Base-by-base conservation (phyloP, 2,113 vertebrate species). In the Brevimyrus niger region DNA sequence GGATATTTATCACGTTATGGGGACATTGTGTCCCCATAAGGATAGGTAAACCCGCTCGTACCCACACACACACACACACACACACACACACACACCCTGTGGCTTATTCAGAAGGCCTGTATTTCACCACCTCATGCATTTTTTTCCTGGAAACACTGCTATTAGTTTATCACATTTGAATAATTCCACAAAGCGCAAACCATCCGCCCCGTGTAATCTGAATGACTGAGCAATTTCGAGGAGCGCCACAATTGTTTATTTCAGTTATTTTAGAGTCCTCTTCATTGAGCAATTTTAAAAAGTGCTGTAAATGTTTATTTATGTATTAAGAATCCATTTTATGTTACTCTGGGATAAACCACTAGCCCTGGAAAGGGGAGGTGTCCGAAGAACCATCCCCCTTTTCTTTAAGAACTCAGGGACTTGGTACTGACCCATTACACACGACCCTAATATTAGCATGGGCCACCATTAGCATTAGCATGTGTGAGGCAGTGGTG, bases 401-500 rank as follows among this genome's bases (percentile, higher is more conserved):
- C 61, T 76, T 76, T 76, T 76, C 27, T 76, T 76, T 76, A 76
- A 19, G 73, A 35, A 42, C 15, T 38, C 35, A 35, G 73, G 31
- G 6, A 35, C 61, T 87, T 50, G 48, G 65, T 94, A 94, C 3
- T 17, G 31, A 15, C 35, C 31, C 11, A 47, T 84, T 23, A 17
- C 9, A 23, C 44, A 23, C 9, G 1, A 13, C 9, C 42, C 19
- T 21, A 46, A 84, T 4, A 7, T 23, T n/a, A 84, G 17, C 82
- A 47, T 84, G 44, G 19, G 92, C 91, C 92, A 90, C 88, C 48
- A 50, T 50, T 50, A 50, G 10, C 83, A 93, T 93, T 91, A 92
- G 93, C 91, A 93, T 93, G 90, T 92, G 94, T 93, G 91, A 94
- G 61, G 90, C 91, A 93, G 90, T 50, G 90, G 90, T 86, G 92